Evolutionary conservation across 2,113 vertebrate species (phyloP).

Genomic region (Cyprinodon brontotheroides): DNA sequence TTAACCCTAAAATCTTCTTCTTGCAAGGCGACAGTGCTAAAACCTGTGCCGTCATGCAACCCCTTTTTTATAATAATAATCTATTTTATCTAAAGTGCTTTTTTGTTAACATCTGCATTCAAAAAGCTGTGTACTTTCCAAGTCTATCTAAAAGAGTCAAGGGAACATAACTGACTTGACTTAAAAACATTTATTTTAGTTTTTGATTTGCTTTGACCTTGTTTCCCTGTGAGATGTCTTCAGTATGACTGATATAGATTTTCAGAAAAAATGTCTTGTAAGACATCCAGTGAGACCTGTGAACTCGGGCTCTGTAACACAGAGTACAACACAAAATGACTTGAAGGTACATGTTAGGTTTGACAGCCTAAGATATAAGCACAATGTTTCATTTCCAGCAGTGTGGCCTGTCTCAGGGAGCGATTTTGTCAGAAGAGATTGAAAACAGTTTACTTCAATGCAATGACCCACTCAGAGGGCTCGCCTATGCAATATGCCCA

Average conservation of each 20-base stretch:
- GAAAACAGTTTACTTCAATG: constrained; percentile 61
- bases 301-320: constrained; percentile 29
- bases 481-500: constrained; percentile 68
- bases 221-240: constrained; percentile 22
- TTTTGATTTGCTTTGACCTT: constrained; percentile 17
- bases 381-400: constrained; percentile 42
- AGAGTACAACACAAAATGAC: constrained; percentile 25
- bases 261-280: constrained; percentile 9
- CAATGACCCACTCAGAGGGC: constrained; percentile 52
- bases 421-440: constrained; percentile 59
- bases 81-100: no score
- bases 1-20: no score
- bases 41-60: no score
- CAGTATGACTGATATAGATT: constrained; percentile 25
- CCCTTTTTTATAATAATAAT: no score
- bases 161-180: constrained; percentile 14
- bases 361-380: constrained; percentile 35
- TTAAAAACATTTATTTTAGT: constrained; percentile 5
- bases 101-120: not conserved
- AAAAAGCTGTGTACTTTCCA: constrained; percentile 19
- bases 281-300: constrained; percentile 17
- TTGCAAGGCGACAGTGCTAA: no score
- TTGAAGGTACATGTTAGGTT: constrained; percentile 43
- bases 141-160: constrained; percentile 15
- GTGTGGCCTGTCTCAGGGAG: constrained; percentile 52